Percentiles rank a stretch among this genome's conserved stretches.
Conservation (phyloP, 2,888 invertebrate species). For the Aplocera efformata region DNA sequence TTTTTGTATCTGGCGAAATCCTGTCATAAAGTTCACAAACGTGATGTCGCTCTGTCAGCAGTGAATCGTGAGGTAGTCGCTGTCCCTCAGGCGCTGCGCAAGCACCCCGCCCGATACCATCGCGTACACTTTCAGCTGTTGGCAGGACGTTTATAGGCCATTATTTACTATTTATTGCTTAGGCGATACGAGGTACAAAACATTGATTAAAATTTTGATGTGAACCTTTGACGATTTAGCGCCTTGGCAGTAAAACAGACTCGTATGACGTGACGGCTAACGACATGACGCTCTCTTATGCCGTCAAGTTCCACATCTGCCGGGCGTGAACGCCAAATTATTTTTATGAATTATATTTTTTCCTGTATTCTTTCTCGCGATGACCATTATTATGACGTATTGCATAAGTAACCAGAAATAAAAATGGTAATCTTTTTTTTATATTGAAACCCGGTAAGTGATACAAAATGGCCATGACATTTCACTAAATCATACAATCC, state of each 20-base stretch:
- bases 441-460: conserved; percentile 3
- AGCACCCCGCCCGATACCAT: conserved; percentile 43
- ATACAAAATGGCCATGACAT: conserved; percentile 29
- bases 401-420: neutral
- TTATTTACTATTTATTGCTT: conserved; percentile 51
- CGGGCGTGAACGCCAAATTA: too few relatives aligned
- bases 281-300: too few relatives aligned
- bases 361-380: too few relatives aligned
- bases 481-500: conserved; percentile 32
- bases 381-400: neutral
- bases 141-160: conserved; percentile 55
- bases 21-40: conserved; percentile 6
- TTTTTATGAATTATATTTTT: too few relatives aligned
- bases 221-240: too few relatives aligned
- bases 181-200: conserved; percentile 39
- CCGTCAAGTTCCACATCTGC: too few relatives aligned
- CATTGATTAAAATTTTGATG: conserved; percentile 24
- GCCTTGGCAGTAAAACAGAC: too few relatives aligned
- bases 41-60: conserved; percentile 5
- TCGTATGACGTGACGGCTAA: too few relatives aligned
- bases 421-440: neutral
- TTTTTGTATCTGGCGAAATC: neutral
- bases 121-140: conserved; percentile 49
- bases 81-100: conserved; percentile 38
- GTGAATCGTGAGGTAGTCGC: conserved; percentile 43